Conservation (phyloP, 2,797 vertebrate genomes). For the Galagoides demidoff region DNA sequence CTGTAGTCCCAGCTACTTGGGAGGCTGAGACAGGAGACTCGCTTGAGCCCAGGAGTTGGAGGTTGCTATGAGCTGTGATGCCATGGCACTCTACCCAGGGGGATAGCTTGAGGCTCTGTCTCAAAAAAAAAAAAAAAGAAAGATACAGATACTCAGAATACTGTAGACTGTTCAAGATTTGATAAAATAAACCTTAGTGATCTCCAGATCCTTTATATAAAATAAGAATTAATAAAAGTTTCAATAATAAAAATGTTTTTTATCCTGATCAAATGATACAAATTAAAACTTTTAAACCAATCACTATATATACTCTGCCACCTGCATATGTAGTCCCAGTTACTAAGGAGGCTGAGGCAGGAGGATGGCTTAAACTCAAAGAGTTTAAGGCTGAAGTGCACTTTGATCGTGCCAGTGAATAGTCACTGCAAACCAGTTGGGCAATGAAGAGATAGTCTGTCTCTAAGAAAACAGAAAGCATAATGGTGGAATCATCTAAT, state of each 20-base stretch:
- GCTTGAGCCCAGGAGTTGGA: too few species aligned
- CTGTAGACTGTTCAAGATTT: not conserved
- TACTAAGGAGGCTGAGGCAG: not conserved
- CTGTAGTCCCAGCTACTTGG: too few species aligned
- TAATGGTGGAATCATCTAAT: not conserved
- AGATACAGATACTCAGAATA: constrained; percentile 22
- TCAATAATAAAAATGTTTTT: not conserved
- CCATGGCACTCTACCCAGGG: too few species aligned
- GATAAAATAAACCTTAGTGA: constrained; percentile 20
- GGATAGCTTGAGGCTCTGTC: too few species aligned
- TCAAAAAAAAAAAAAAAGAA: too few species aligned
- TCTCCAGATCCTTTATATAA: not conserved
- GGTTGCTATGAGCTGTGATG: too few species aligned
- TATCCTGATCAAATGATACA: not conserved
- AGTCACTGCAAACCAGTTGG: not conserved
- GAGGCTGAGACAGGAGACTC: too few species aligned
- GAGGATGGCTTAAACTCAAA: not conserved
- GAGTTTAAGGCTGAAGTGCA: not conserved
- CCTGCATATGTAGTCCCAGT: not conserved
- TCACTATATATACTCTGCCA: not conserved
- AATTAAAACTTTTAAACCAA: not conserved
- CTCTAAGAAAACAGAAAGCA: not conserved
- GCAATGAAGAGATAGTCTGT: not conserved
- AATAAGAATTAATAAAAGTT: constrained; percentile 3
- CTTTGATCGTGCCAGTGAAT: not conserved